Percentiles rank a stretch among this genome's conserved stretches.
These are phyloP conservation scores for Dinoponera quadriceps DNA, from an alignment of 1,140 invertebrate genomes.

Conservation along the genomic window DNA sequence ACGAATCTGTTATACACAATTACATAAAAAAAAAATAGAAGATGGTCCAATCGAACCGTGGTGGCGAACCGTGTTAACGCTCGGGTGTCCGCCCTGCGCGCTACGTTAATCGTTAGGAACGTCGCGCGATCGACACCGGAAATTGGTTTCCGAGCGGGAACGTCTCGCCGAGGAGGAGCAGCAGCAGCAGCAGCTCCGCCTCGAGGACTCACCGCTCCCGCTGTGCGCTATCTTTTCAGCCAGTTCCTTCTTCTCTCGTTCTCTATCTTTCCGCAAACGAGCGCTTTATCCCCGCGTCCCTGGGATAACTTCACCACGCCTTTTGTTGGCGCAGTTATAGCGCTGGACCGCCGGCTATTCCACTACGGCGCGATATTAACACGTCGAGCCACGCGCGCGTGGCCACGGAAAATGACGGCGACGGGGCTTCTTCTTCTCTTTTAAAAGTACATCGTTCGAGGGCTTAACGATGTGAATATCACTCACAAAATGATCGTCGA, in stretches of 20 bases:
- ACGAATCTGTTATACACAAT: too few species aligned
- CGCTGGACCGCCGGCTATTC: not conserved
- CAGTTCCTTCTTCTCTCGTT: not conserved
- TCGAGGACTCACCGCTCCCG: constrained; percentile 5
- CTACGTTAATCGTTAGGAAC: constrained; percentile 18
- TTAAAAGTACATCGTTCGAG: not conserved
- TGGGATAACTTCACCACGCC: constrained; percentile 9
- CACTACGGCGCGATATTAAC: constrained; percentile 11
- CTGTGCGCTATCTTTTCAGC: not conserved
- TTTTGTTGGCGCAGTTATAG: constrained; percentile 17
- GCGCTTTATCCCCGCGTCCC: not conserved
- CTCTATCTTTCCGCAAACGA: constrained; percentile 6
- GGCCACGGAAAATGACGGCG: not conserved
- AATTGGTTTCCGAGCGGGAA: constrained; percentile 7
- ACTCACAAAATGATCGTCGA: not conserved
- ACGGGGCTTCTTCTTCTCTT: not conserved
- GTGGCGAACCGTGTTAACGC: too few species aligned
- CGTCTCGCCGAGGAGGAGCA: not conserved
- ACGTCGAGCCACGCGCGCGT: not conserved
- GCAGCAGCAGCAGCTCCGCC: too few species aligned
- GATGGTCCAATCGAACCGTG: too few species aligned
- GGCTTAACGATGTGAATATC: not conserved
- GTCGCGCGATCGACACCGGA: constrained; percentile 10
- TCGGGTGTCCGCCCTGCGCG: not conserved
- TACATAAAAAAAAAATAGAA: too few species aligned